These are phyloP conservation scores for Rhincodon typus DNA, from an alignment of 2,797 vertebrate genomes.

Conservation along the genomic window DNA sequence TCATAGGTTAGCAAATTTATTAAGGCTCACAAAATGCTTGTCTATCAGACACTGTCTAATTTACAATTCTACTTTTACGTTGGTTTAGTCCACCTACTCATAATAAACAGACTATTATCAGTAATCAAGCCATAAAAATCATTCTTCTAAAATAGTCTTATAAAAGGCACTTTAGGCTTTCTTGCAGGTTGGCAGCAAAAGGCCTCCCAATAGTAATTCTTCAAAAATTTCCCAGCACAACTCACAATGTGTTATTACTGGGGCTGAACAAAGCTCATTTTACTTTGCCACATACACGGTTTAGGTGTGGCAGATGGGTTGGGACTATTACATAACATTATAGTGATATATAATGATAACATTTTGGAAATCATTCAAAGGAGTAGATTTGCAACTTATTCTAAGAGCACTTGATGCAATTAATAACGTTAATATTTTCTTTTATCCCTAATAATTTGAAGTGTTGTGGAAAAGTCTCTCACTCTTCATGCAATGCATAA, in stretches of 20 bases:
- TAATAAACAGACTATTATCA: neutral
- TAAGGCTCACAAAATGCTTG: neutral
- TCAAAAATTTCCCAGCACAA: neutral
- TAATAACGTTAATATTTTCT: neutral
- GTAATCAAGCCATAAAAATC: neutral
- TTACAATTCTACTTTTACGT: neutral
- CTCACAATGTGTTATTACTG: neutral
- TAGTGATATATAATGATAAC: too few species aligned
- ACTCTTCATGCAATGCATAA: neutral
- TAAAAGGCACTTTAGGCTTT: neutral
- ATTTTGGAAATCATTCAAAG: neutral
- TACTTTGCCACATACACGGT: neutral
- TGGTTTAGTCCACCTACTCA: neutral
- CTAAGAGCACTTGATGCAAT: neutral
- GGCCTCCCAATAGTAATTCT: neutral
- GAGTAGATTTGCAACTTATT: neutral
- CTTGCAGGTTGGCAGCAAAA: neutral
- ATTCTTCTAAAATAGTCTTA: neutral
- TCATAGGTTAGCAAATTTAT: neutral
- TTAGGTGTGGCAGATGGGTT: neutral
- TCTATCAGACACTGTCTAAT: constrained; percentile 1
- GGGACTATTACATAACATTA: neutral
- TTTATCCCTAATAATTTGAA: neutral
- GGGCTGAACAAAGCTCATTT: neutral
- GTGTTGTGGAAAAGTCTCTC: neutral